Percentiles rank a stretch among this genome's conserved stretches.
These are phyloP conservation scores for Caenorhabditis uteleia DNA, from an alignment of 2,888 invertebrate genomes.

Conservation along the genomic window DNA sequence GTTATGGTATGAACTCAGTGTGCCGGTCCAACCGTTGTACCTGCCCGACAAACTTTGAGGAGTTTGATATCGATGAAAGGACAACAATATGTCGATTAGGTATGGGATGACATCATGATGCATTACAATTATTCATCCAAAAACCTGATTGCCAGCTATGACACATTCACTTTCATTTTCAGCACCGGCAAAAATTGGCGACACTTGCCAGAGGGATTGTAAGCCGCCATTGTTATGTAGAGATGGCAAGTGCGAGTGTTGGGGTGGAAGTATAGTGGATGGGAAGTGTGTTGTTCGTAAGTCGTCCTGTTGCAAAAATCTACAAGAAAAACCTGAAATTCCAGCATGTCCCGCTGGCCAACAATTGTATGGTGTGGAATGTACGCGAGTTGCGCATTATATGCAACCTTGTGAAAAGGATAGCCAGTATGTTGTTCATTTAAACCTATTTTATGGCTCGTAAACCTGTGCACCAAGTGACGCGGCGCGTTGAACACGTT, in stretches of 20 bases:
- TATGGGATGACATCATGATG: conserved; percentile 1
- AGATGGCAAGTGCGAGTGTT: conserved; percentile 69
- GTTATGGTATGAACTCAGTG: conserved; percentile 69
- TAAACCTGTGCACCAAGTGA: not conserved
- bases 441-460: no score
- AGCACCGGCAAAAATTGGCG: conserved; percentile 68
- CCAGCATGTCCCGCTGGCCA: conserved; percentile 67
- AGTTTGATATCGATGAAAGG: conserved; percentile 62
- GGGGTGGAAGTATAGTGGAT: conserved; percentile 67
- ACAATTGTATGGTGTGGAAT: conserved; percentile 67
- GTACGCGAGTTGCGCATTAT: conserved; percentile 64
- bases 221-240: conserved; percentile 68
- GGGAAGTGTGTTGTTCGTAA: conserved; percentile 68
- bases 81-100: conserved; percentile 67
- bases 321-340: not conserved
- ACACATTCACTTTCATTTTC: conserved; percentile 35
- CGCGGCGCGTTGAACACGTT: no score
- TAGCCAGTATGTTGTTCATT: conserved; percentile 26
- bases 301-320: conserved; percentile 22
- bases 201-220: conserved; percentile 67
- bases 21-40: conserved; percentile 65
- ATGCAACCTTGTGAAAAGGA: conserved; percentile 62
- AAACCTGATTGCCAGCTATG: conserved; percentile 19
- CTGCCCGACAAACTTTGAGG: conserved; percentile 69
- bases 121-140: conserved; percentile 1